phyloP scores from a whole-genome alignment of 2,888 invertebrate genomes.

The Epistrophella euchroma region DNA sequence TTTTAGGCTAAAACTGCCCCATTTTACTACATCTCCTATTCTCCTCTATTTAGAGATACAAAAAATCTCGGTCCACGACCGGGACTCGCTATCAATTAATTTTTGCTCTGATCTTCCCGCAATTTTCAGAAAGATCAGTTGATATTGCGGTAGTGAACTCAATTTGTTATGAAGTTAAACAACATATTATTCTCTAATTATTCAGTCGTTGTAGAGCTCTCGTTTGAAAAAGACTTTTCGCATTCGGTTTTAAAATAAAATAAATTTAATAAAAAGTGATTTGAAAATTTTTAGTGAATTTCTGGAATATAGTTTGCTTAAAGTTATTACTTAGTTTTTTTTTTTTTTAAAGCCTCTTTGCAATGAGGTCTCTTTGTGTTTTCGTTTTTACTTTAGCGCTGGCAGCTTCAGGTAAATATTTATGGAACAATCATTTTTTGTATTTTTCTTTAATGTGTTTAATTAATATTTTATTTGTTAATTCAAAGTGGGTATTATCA shows the following conservation, averaged over 20 bases:
- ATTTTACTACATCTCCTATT: not conserved
- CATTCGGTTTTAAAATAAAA: not conserved
- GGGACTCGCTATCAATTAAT: slow-evolving; percentile 31
- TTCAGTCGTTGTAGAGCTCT: slow-evolving; percentile 63
- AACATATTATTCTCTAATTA: slow-evolving; percentile 1
- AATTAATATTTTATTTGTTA: not conserved
- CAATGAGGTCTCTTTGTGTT: slow-evolving; percentile 58
- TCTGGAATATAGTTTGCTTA: not conserved
- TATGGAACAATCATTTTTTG: not conserved
- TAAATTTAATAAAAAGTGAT: not conserved
- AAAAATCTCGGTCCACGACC: slow-evolving; percentile 8
- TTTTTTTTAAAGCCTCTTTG: not conserved
- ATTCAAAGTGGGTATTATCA: not conserved
- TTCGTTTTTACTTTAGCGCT: slow-evolving; percentile 42
- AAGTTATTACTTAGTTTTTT: not conserved
- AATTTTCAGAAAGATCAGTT: slow-evolving; percentile 33
- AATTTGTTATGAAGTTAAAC: slow-evolving; percentile 36
- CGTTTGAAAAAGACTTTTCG: slow-evolving; percentile 39
- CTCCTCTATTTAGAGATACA: not conserved
- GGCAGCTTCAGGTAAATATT: slow-evolving; percentile 52
- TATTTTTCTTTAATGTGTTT: not conserved
- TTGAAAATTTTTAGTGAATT: not conserved
- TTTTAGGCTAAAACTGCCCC: not conserved
- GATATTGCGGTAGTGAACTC: not conserved
- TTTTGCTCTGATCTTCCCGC: slow-evolving; percentile 28